Conservation (phyloP, 1,140 invertebrate genomes). For the Drosophila ohnishii region DNA sequence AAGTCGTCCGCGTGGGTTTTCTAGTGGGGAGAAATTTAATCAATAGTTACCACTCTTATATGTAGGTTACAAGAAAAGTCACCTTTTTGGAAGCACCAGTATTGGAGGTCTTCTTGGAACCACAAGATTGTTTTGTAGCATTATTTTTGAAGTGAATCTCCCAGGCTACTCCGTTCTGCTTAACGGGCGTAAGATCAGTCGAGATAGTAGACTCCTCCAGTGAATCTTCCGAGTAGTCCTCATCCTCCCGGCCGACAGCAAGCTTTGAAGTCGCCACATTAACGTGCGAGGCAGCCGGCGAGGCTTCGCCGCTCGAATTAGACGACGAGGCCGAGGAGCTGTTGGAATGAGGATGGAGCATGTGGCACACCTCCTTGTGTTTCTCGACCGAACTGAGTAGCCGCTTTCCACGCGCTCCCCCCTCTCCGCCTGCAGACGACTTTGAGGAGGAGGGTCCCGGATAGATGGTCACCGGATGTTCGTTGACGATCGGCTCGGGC, state of each 20-base stretch:
- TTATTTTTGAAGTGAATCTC: conserved; percentile 87
- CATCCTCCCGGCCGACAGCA: conserved; percentile 21
- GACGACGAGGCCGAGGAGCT: conserved; percentile 62
- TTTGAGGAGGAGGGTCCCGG: conserved; percentile 82
- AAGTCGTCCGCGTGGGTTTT: conserved; percentile 51
- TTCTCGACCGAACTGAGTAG: conserved; percentile 88
- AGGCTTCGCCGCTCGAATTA: conserved; percentile 63
- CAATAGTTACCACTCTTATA: background rate
- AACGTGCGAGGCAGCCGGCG: conserved; percentile 60
- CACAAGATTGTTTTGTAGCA: conserved; percentile 43
- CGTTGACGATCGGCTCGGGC: conserved; percentile 83
- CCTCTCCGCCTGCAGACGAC: conserved; percentile 29
- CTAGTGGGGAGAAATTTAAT: background rate
- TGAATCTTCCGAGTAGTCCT: conserved; percentile 91
- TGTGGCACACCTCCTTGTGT: conserved; percentile 89
- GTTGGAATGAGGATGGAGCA: conserved; percentile 71
- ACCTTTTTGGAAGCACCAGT: conserved; percentile 51
- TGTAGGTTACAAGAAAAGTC: background rate
- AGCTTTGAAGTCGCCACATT: conserved; percentile 49
- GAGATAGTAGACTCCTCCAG: conserved; percentile 87
- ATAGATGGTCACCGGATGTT: conserved; percentile 87
- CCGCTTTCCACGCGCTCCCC: conserved; percentile 83
- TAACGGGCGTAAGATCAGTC: conserved; percentile 86
- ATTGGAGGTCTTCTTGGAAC: conserved; percentile 33
- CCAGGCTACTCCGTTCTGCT: conserved; percentile 91